These are phyloP conservation scores for Pterois miles DNA, from an alignment of 2,797 vertebrate genomes.

Conservation along the genomic window DNA sequence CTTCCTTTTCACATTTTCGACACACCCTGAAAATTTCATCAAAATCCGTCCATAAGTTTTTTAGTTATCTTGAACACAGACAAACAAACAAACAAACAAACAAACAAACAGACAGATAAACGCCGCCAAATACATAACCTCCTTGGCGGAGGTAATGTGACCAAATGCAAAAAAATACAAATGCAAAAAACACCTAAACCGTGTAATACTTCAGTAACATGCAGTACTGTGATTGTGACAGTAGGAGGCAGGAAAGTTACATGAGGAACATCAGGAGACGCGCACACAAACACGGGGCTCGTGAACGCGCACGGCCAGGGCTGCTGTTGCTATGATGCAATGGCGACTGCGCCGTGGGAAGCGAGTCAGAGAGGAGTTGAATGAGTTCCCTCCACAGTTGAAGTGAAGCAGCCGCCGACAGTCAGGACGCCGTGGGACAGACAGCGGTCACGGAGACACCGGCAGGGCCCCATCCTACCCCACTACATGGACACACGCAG, in stretches of 20 bases:
- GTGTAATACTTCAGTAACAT: no score
- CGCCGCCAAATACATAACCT: no score
- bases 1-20: no score
- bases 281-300: constrained; percentile 12
- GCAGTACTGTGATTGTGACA: constrained; percentile 9
- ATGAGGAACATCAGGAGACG: not conserved
- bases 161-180: not conserved
- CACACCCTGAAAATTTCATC: no score
- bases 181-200: not conserved
- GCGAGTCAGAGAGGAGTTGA: constrained; percentile 73
- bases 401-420: constrained; percentile 54
- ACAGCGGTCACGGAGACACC: constrained; percentile 16
- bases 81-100: no score
- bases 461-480: not conserved
- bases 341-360: constrained; percentile 78
- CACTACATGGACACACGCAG: constrained; percentile 42
- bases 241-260: constrained; percentile 64
- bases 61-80: no score
- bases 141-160: no score
- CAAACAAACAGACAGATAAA: no score
- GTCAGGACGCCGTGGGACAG: constrained; percentile 26
- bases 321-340: constrained; percentile 82
- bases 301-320: constrained; percentile 67
- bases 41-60: no score
- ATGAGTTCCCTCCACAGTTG: constrained; percentile 75